phyloP scores from a whole-genome alignment of 2,113 vertebrate genomes.

The Tautogolabrus adspersus region DNA sequence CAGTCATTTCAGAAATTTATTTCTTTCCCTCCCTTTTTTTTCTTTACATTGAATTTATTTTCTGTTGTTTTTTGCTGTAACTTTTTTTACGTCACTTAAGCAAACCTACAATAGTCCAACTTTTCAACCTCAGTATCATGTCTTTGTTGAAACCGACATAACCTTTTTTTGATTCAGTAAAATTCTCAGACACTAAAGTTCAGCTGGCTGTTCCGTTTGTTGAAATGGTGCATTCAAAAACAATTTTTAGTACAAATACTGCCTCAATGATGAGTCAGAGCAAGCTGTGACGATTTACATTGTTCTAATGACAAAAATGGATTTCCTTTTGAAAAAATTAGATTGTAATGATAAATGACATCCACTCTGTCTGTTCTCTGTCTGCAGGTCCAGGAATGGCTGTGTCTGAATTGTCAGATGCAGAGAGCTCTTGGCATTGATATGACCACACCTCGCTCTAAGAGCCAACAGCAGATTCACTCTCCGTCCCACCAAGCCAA shows the following conservation, averaged over 20 bases:
- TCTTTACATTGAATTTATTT: not conserved
- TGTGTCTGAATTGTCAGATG: slow-evolving; percentile 99
- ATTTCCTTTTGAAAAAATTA: not conserved
- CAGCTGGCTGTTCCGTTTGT: not conserved
- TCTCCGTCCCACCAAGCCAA: slow-evolving; percentile 88
- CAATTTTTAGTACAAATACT: not conserved
- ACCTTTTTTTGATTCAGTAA: not conserved
- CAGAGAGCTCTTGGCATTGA: slow-evolving; percentile 98
- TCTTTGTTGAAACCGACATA: slow-evolving; percentile 1
- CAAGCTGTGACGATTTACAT: not conserved
- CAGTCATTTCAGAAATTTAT: not conserved
- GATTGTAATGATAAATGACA: slow-evolving; percentile 15
- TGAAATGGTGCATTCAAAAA: not conserved
- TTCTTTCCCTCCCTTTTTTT: not conserved
- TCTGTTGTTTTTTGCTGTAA: not conserved
- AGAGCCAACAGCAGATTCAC: slow-evolving; percentile 96
- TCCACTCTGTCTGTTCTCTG: slow-evolving; percentile 20
- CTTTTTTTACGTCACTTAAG: not conserved
- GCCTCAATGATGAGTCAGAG: not conserved
- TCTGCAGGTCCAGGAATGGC: slow-evolving; percentile 96
- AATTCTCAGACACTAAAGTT: not conserved
- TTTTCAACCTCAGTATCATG: not conserved
- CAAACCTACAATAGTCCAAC: not conserved
- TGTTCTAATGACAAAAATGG: not conserved
- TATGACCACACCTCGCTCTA: slow-evolving; percentile 96